Base-by-base conservation (phyloP, 2,113 vertebrate species). In the Jacana jacana region DNA sequence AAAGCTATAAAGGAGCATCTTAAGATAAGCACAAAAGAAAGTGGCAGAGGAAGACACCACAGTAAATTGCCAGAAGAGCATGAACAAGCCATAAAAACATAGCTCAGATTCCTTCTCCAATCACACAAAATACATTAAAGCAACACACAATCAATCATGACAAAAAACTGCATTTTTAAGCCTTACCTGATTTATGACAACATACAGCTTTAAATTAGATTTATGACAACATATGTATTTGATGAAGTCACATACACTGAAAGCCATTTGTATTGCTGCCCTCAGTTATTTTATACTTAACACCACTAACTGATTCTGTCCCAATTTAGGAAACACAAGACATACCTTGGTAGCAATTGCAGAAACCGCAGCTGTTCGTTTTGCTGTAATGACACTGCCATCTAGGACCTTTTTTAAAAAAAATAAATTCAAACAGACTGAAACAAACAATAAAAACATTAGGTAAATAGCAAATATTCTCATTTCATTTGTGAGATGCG, bases 291-390 rank as follows among this genome's bases (percentile, higher is more conserved):
- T 40, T 42, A 7, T 12, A 57, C 5, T 9, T 15, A 63, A 42
- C 30, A 58, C 27, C 70, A 57, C 58, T 39, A 65, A 39, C 9
- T 30, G 44, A 23, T 37, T n/a, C 16, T 33, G 20, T 28, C 57
- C 39, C 7, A 3, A 1, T 46, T 11, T 24, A 44, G 17, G 37
- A 55, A 77, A 22, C n/a, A 48, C 20, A 16, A 14, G 31, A 76
- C 94, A 86, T 96, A 99, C 99, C 98, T 99, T 99, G n/a, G 99
- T 99, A 69, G 99, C 99, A 25, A 99, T 99, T 46, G 98, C 99
- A 48, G 99, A 99, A 49, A 98, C 98, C 0, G 98, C 99, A 48
- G 99, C 99, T 6, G 99, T 99, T 89, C 99, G 98, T 97, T 98
- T 99, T 22, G 96, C 96, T 49, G 99, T 99, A 80, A 99, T 99